Conservation (phyloP, 2,113 vertebrate genomes). For the Rattus rattus region DNA sequence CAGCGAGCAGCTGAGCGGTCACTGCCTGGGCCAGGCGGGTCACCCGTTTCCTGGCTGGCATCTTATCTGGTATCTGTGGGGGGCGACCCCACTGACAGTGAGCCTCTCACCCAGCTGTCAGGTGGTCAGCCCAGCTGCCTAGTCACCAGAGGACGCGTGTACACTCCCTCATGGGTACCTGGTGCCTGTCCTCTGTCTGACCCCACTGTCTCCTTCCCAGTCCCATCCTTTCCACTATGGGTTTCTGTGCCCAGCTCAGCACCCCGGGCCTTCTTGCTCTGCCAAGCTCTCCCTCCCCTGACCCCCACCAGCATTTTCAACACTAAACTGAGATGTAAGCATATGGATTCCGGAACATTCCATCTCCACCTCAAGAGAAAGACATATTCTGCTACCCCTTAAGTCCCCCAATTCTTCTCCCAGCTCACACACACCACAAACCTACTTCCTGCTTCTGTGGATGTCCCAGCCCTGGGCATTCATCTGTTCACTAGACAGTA, state of each 20-base stretch:
- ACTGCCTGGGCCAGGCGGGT: fast-evolving
- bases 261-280: fast-evolving
- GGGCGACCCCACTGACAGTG: fast-evolving
- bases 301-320: background rate
- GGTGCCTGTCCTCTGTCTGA: background rate
- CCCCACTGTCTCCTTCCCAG: background rate
- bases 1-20: background rate
- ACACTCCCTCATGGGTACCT: background rate
- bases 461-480: background rate
- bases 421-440: fast-evolving
- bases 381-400: fast-evolving
- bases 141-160: fast-evolving
- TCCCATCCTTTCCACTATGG: background rate
- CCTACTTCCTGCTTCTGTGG: background rate
- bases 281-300: fast-evolving
- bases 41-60: fast-evolving
- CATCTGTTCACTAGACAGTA: fast-evolving
- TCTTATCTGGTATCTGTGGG: background rate
- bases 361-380: background rate
- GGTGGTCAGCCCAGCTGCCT: background rate
- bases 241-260: background rate
- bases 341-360: fast-evolving
- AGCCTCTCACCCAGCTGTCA: fast-evolving
- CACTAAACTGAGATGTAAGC: fast-evolving
- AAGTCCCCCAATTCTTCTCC: background rate